Evolutionary conservation across 2,113 vertebrate species (phyloP).

Genomic region (Channa maculata): DNA sequence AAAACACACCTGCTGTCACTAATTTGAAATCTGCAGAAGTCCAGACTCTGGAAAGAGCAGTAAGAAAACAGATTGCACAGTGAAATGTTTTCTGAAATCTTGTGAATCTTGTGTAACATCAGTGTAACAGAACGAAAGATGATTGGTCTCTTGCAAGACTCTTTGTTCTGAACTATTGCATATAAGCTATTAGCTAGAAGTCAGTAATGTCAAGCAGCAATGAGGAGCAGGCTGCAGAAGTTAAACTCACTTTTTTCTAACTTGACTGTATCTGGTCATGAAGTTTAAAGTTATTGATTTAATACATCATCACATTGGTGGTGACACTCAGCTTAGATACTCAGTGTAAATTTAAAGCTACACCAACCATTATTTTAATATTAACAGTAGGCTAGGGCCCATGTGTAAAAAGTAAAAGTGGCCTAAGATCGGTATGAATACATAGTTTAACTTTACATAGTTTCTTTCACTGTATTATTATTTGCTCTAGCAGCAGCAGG

Average conservation of each 20-base stretch:
- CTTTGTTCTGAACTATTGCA: too few species aligned
- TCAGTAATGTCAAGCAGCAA: too few species aligned
- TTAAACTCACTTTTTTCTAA: too few species aligned
- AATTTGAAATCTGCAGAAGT: conserved; percentile 15
- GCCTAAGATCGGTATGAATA: too few species aligned
- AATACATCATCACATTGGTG: background rate
- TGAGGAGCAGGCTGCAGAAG: too few species aligned
- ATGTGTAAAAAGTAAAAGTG: background rate
- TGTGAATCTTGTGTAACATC: too few species aligned
- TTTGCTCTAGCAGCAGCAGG: too few species aligned
- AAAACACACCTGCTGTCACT: conserved; percentile 17
- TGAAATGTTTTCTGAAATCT: background rate
- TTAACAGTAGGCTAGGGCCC: background rate
- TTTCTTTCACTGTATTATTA: too few species aligned
- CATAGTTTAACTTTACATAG: too few species aligned
- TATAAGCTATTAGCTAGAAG: too few species aligned
- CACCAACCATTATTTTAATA: background rate
- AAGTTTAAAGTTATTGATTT: background rate
- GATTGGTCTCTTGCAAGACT: too few species aligned
- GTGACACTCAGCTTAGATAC: background rate
- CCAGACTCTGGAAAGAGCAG: background rate
- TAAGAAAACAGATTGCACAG: background rate
- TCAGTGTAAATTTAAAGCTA: background rate
- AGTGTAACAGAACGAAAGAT: too few species aligned
- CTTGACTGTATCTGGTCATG: background rate